Conservation (phyloP, 2,113 vertebrate species). For the Antechinus flavipes region DNA sequence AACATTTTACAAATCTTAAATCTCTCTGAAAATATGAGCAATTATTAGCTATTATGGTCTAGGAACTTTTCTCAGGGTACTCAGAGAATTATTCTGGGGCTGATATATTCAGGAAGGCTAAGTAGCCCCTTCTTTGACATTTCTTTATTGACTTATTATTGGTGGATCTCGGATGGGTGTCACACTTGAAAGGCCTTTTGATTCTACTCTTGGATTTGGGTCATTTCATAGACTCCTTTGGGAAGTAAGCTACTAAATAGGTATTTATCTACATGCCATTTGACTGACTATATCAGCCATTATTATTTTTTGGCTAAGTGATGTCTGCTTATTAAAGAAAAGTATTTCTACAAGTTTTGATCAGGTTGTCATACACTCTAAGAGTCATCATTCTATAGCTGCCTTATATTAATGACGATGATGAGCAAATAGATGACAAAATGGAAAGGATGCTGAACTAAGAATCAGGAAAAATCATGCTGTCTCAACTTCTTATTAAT, state of each 20-base stretch:
- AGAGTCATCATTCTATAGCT: not conserved
- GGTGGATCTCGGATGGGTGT: not conserved
- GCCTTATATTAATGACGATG: not conserved
- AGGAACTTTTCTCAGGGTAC: not conserved
- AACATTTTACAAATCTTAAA: not conserved
- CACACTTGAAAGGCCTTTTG: not conserved
- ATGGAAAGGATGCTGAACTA: not conserved
- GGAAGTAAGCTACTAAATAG: not conserved
- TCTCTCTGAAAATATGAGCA: not conserved
- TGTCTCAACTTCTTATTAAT: not conserved
- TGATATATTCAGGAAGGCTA: not conserved
- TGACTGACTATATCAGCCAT: not conserved
- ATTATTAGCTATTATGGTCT: not conserved
- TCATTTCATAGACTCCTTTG: not conserved
- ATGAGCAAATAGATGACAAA: not conserved
- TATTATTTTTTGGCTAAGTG: not conserved
- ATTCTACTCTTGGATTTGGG: not conserved
- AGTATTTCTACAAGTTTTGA: not conserved
- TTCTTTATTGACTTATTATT: not conserved
- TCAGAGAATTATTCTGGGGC: not conserved
- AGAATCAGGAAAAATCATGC: not conserved
- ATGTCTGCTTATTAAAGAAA: not conserved
- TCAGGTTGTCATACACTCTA: not conserved
- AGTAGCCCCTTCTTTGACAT: not conserved
- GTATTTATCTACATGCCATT: not conserved